These are phyloP conservation scores for Microcebus tavaratra DNA, from an alignment of 2,113 vertebrate species.

Conservation along the genomic window DNA sequence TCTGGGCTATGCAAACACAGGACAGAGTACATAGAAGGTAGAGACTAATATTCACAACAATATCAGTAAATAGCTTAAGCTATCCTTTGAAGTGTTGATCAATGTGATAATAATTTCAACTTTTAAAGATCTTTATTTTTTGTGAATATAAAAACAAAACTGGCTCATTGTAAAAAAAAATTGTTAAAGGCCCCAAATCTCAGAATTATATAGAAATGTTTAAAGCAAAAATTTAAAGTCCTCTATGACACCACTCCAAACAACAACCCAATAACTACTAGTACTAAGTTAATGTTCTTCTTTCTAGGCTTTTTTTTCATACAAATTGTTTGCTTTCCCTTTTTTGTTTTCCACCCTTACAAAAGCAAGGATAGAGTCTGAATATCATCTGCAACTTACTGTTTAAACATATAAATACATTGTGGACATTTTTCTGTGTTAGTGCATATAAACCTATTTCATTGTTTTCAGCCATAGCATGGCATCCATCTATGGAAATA, in stretches of 20 bases:
- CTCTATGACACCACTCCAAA: not conserved
- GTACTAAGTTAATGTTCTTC: not conserved
- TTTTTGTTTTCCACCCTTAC: not conserved
- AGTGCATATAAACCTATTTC: not conserved
- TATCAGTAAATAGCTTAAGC: not conserved
- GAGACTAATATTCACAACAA: not conserved
- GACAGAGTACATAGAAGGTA: not conserved
- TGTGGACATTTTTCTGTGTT: not conserved
- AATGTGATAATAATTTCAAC: not conserved
- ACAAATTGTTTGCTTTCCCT: not conserved
- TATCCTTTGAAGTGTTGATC: not conserved
- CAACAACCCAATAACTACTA: not conserved
- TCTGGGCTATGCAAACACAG: not conserved
- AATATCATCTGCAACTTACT: not conserved
- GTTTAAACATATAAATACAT: not conserved
- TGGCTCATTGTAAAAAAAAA: not conserved
- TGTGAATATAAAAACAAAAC: not conserved
- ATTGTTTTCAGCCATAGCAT: not conserved
- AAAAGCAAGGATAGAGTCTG: not conserved
- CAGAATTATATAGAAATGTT: not conserved
- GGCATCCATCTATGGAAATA: not conserved
- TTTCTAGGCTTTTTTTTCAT: not conserved
- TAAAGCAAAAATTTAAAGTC: not conserved
- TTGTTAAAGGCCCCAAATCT: not conserved
- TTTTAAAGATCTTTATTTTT: not conserved